These are phyloP conservation scores for Zaprionus kolodkinae DNA, from an alignment of 1,140 invertebrate genomes.

Conservation along the genomic window DNA sequence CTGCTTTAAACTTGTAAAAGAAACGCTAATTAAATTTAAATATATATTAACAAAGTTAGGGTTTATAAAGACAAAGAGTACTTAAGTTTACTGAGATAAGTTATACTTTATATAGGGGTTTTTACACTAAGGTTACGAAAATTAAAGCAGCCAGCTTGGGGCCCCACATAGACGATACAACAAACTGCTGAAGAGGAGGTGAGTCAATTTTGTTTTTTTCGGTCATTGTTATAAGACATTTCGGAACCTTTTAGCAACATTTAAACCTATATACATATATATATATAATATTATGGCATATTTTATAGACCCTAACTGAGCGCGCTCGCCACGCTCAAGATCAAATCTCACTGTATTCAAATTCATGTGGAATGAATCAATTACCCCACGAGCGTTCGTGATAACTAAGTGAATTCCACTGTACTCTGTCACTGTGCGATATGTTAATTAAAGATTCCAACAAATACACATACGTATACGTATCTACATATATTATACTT, in stretches of 20 bases:
- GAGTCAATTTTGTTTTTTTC: no score
- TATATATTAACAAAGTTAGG: no score
- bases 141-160: no score
- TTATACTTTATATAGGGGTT: background rate
- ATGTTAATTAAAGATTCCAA: slow-evolving; percentile 41
- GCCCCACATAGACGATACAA: background rate
- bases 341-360: background rate
- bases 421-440: slow-evolving; percentile 25
- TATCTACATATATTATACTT: background rate
- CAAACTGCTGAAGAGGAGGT: background rate
- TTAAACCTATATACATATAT: no score
- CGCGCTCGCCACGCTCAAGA: background rate
- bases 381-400: background rate
- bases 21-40: no score
- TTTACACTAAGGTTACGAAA: background rate
- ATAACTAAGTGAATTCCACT: slow-evolving; percentile 18
- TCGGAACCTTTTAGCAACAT: background rate
- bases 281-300: no score
- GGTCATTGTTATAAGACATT: background rate
- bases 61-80: no score
- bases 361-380: slow-evolving; percentile 1
- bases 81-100: background rate
- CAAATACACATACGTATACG: background rate
- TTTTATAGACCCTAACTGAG: background rate
- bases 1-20: no score